A percentile compares a stretch with the other conserved stretches of the same genome.
These are phyloP conservation scores for Poeciliopsis turneri DNA, from an alignment of 2,797 vertebrate species.

Conservation along the genomic window DNA sequence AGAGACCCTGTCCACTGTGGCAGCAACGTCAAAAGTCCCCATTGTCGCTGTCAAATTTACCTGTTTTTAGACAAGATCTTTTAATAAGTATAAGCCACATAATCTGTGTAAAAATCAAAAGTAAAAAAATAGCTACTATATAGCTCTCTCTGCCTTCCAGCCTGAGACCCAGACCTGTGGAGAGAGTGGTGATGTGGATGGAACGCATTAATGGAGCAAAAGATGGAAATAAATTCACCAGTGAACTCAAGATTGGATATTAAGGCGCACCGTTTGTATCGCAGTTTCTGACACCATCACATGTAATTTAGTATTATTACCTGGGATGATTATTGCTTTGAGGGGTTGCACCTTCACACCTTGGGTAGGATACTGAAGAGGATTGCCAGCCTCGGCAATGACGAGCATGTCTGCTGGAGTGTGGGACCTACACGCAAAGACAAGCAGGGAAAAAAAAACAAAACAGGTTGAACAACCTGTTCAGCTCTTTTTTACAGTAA, in stretches of 20 bases:
- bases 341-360: conserved; percentile 89
- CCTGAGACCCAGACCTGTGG: conserved; percentile 77
- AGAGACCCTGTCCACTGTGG: conserved; percentile 81
- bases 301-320: conserved; percentile 57
- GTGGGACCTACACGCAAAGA: conserved; percentile 70
- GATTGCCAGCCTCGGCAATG: conserved; percentile 87
- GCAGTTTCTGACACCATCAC: neutral
- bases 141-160: conserved; percentile 54
- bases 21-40: conserved; percentile 87
- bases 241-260: neutral
- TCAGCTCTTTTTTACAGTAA: neutral
- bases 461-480: neutral
- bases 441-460: no score
- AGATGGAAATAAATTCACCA: neutral
- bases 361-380: conserved; percentile 89
- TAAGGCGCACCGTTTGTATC: neutral
- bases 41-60: conserved; percentile 84
- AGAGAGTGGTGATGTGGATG: neutral
- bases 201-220: neutral
- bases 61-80: conserved; percentile 62
- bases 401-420: conserved; percentile 82
- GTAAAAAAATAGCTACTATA: conserved; percentile 53
- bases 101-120: neutral
- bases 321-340: conserved; percentile 87
- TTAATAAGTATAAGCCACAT: neutral